These are phyloP conservation scores for Pentalonia nigronervosa DNA, from an alignment of 1,140 invertebrate species.

Conservation along the genomic window DNA sequence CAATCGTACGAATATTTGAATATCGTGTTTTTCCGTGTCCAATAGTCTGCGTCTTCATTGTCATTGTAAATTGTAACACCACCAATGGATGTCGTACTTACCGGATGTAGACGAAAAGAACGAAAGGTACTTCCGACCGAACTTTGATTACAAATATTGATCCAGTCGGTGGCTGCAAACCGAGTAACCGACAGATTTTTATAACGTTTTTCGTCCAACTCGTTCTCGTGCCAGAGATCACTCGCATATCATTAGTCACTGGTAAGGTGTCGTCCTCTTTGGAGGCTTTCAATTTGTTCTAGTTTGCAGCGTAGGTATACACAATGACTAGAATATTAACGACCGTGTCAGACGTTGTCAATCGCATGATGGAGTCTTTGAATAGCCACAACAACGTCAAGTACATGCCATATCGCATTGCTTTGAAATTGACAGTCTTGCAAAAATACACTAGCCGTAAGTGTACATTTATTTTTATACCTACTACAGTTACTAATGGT, in stretches of 20 bases:
- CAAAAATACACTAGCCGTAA: constrained; percentile 35
- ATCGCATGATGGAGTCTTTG: background rate
- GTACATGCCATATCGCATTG: constrained; percentile 30
- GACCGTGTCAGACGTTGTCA: background rate
- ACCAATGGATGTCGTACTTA: background rate
- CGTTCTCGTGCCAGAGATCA: background rate
- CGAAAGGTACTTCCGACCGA: background rate
- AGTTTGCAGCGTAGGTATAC: background rate
- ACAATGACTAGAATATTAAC: background rate
- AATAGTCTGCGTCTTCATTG: background rate
- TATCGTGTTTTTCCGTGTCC: background rate
- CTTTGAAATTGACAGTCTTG: constrained; percentile 4
- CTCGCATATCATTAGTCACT: background rate
- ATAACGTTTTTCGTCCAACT: background rate
- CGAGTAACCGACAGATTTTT: background rate
- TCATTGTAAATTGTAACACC: background rate
- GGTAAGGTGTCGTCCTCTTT: background rate
- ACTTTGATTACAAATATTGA: background rate
- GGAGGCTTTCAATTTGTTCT: background rate
- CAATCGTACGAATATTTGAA: background rate
- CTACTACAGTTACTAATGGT: too few relatives aligned
- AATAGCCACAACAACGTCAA: constrained; percentile 25
- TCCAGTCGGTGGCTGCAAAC: background rate
- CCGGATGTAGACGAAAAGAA: background rate
- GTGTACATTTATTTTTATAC: background rate